Evolutionary conservation across 1,140 invertebrate genomes (phyloP), one percentile per base, ranked within the genome.

Genomic region (Delia radicum): DNA sequence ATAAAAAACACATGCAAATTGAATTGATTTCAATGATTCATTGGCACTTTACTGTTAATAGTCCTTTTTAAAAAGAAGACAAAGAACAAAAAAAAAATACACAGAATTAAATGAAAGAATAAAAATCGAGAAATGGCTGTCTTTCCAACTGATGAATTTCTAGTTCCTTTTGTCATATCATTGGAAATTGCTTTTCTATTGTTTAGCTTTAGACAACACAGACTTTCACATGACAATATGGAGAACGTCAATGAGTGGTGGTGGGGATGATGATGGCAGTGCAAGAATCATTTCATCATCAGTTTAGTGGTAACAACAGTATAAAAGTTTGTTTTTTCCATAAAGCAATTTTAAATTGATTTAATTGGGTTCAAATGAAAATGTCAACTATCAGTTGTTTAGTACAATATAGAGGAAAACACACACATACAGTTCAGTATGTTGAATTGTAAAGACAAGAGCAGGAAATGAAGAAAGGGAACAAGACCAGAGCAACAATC

Each of bases 281-380:
- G 61, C 27, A 24, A 74, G 73, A 28, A 65, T 63, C 73, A 65
- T 62, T 55, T 42, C 61, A 63, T 74, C 29, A 33, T 55, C 24
- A 15, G 13, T 48, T 55, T 55, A 55, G 48, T 55, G 48, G 21
- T 55, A 55, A 55, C 48, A 55, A 55, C 24, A 55, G 48, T 55
- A n/a, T n/a, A n/a, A n/a, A n/a, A 8, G 46, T 46, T 46, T 46
- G 21, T 26, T 21, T 48, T 48, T 48, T 75, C 74, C 29, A 18
- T 33, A 21, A 69, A 69, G 29, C 65, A 69, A 63, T 37, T 62
- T 62, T 74, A 74, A 74, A 74, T 63, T 74, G 61, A 33, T 55
- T 73, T 73, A 73, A 73, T 73, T 73, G 71, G 33, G 71, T 73
- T 73, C 71, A 73, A 73, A 73, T 73, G 71, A 73, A 73, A 73